Percentiles rank a stretch among this genome's conserved stretches.
phyloP scores from a whole-genome alignment of 1,140 invertebrate genomes.

The Caerostris extrusa region DNA sequence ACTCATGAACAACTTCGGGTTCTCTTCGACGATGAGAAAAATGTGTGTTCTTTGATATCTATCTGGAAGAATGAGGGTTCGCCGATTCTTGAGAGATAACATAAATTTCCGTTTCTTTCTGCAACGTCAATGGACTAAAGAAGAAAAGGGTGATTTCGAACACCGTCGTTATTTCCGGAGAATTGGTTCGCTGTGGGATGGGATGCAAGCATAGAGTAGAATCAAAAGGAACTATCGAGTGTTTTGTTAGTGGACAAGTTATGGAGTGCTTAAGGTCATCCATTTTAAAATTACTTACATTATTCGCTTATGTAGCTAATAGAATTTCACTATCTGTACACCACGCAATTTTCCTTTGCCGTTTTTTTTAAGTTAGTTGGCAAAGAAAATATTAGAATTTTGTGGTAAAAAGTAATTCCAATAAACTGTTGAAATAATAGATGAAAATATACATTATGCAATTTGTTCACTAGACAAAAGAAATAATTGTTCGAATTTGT shows the following conservation, averaged over 20 bases:
- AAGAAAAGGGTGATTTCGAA: not conserved
- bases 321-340: too few species aligned
- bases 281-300: too few species aligned
- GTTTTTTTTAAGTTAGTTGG: too few species aligned
- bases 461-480: too few species aligned
- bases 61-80: constrained; percentile 7
- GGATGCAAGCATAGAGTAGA: not conserved
- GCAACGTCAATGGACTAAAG: not conserved
- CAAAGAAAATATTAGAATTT: too few species aligned
- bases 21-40: not conserved
- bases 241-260: not conserved
- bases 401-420: too few species aligned
- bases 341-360: too few species aligned
- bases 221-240: constrained; percentile 4
- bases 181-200: not conserved
- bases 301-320: too few species aligned
- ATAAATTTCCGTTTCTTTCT: constrained; percentile 36
- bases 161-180: not conserved
- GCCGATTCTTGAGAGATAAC: not conserved
- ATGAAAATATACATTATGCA: too few species aligned
- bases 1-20: not conserved
- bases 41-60: constrained; percentile 28
- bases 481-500: too few species aligned
- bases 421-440: too few species aligned
- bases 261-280: not conserved